Base-by-base conservation (phyloP, 1,140 invertebrate genomes). In the Nixonia krombeini region DNA sequence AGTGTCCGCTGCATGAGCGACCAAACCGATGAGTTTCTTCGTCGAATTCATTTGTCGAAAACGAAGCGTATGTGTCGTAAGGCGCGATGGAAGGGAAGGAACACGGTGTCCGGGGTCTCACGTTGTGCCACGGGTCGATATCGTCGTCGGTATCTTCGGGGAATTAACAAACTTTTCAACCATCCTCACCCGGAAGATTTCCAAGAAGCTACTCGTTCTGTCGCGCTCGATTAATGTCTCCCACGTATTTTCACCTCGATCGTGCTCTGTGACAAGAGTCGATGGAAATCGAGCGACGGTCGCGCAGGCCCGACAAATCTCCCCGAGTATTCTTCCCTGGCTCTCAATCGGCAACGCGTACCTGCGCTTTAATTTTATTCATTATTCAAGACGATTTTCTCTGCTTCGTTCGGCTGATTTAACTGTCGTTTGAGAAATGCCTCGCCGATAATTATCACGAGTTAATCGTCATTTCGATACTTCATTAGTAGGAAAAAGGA, bases 151-250 rank as follows among this genome's bases (percentile, higher is more conserved):
- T 55, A 66, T 66, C 63, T 59, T 25, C 29, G 8, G 4, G 41
- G 44, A 64, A 64, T 56, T 31, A 31, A 64, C 49, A 44, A 66
- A 59, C 37, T 58, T 57, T 66, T 59, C 37, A 38, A 55, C 13
- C 38, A 2, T 9, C 9, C 9, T 12, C 16, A 10, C 1, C 1
- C 16, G 31, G 16, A 38, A 59, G 55, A 65, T 66, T 72, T 72
- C 70, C 35, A 65, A 49, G 70, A 68, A 72, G 47, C 59, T 53
- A 55, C 50, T 42, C 53, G 62, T 49, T 52, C 59, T 57, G 70
- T 72, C 70, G 61, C 52, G 31, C 57, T 62, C 53, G 59, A 72
- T 72, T 69, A 72, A 69, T 72, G 66, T 65, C 65, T 53, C 69
- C 45, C 28, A 37, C 23, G 29, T 59, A 61, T 38, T 61, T 58